Evolutionary conservation across 2,113 vertebrate species (phyloP).

Genomic region (Lycaon pictus): DNA sequence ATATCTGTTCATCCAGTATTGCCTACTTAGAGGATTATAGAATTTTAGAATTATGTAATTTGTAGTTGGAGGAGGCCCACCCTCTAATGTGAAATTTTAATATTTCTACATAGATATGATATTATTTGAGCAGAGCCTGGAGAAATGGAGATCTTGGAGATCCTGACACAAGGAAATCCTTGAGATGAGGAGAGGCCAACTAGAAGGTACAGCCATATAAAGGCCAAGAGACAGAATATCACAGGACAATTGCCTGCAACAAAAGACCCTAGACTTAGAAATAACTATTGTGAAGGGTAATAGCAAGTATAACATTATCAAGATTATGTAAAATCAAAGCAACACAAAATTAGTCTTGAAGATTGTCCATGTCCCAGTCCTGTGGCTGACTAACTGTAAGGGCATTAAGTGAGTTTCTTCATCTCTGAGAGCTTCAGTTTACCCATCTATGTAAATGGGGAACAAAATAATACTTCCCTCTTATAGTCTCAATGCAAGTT

Average conservation of each 20-base stretch:
- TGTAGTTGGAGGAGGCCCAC: not conserved
- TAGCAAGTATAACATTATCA: no score
- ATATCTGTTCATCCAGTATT: not conserved
- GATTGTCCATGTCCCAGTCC: no score
- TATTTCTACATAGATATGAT: not conserved
- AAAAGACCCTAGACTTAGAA: not conserved
- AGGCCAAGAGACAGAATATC: not conserved
- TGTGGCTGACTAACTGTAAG: not conserved
- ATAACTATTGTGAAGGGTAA: not conserved
- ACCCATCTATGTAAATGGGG: not conserved
- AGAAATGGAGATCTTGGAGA: not conserved
- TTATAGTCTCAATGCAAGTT: not conserved
- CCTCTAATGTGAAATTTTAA: not conserved
- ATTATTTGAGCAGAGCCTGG: not conserved
- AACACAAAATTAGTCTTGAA: not conserved
- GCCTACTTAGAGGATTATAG: not conserved
- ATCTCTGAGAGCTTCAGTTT: not conserved
- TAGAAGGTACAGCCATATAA: rapidly evolving
- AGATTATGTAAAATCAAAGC: not conserved
- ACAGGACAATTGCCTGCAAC: not conserved
- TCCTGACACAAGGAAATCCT: not conserved
- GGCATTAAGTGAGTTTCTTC: no score
- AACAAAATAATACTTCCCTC: not conserved
- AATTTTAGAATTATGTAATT: not conserved
- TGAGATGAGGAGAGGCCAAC: not conserved